Evolutionary conservation across 2,113 vertebrate species (phyloP).

Genomic region (Maccullochella peelii): DNA sequence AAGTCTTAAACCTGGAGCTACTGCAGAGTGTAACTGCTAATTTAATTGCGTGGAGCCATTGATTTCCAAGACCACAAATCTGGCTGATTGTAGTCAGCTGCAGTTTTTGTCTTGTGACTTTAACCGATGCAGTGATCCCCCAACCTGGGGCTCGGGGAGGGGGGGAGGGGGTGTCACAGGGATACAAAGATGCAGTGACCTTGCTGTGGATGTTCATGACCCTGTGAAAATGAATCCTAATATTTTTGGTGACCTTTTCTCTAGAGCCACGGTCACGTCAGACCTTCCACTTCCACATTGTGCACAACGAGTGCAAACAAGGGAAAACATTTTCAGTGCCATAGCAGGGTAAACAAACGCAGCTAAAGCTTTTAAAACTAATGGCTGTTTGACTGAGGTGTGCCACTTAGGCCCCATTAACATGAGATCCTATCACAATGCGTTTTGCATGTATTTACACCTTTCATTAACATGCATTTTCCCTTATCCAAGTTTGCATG

Average conservation of each 20-base stretch:
- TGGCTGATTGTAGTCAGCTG: background rate
- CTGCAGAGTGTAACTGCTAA: background rate
- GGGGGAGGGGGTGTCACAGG: background rate
- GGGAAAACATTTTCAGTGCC: background rate
- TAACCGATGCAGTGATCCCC: background rate
- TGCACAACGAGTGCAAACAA: background rate
- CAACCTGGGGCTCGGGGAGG: background rate
- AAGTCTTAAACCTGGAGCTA: background rate
- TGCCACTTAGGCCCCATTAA: background rate
- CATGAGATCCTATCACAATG: background rate
- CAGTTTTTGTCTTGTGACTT: slow-evolving; percentile 1
- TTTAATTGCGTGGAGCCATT: background rate
- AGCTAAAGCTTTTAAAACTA: background rate
- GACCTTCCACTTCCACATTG: background rate
- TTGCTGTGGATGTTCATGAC: background rate
- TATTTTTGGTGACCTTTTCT: background rate
- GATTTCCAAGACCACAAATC: background rate
- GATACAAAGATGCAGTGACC: too few relatives aligned
- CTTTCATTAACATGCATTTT: too few relatives aligned
- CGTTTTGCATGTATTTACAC: background rate
- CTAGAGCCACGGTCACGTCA: background rate
- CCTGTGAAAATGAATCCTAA: background rate
- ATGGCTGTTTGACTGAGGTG: background rate
- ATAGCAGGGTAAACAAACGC: background rate
- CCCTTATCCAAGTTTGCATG: background rate